These are phyloP conservation scores for Polypedilum pembai DNA, from an alignment of 1,140 invertebrate species.

Conservation along the genomic window DNA sequence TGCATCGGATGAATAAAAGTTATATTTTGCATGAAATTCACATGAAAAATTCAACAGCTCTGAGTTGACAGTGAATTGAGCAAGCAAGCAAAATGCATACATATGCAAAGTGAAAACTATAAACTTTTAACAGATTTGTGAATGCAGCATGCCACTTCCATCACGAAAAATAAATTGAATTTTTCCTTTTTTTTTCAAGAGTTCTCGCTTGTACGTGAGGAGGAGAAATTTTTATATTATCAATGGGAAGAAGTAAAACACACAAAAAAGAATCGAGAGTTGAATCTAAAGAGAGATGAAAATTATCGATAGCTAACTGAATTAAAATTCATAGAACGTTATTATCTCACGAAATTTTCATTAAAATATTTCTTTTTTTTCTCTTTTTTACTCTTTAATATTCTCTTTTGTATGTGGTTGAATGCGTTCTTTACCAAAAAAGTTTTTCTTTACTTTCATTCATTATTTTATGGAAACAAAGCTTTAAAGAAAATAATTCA, in stretches of 20 bases:
- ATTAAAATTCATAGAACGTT: conserved; percentile 12
- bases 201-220: not conserved
- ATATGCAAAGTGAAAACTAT: not conserved
- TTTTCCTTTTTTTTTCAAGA: not conserved
- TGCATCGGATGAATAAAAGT: not conserved
- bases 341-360: not conserved
- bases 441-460: too few relatives aligned
- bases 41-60: not conserved
- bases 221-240: not conserved
- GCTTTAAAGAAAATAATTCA: too few relatives aligned
- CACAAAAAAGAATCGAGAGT: not conserved
- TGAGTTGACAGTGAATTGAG: not conserved
- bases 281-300: not conserved
- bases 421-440: too few relatives aligned
- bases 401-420: too few relatives aligned
- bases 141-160: not conserved
- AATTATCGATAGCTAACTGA: not conserved
- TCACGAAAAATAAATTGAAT: not conserved
- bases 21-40: not conserved
- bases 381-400: too few relatives aligned
- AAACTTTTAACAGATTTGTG: not conserved
- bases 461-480: too few relatives aligned
- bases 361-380: too few relatives aligned
- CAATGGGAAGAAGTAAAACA: not conserved
- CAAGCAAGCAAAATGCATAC: not conserved